Percentiles rank a stretch among this genome's conserved stretches.
Conservation (phyloP, 2,797 vertebrate genomes). For the Simalia tracyae region DNA sequence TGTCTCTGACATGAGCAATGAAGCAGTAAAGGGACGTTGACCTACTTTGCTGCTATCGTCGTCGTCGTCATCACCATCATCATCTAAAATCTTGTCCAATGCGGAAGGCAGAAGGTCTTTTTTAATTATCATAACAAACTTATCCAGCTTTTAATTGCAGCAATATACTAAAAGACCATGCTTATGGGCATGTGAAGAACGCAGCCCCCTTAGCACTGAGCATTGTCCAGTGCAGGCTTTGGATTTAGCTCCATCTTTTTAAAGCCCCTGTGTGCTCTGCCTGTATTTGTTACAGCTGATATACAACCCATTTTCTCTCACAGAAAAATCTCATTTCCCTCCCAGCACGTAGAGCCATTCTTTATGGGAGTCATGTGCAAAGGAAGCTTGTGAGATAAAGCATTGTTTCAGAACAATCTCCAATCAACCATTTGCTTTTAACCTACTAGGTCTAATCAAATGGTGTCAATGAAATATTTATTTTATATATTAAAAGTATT, state of each 20-base stretch:
- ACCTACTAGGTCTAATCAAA: not conserved
- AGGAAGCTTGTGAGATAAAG: not conserved
- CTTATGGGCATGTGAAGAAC: not conserved
- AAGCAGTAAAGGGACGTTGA: not conserved
- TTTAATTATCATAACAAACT: not conserved
- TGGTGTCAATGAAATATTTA: not conserved
- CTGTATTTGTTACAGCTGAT: not conserved
- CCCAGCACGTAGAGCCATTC: not conserved
- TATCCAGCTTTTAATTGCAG: not conserved
- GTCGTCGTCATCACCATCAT: accelerated
- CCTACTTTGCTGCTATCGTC: not conserved
- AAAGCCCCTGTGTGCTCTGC: not conserved
- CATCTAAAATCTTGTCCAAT: not conserved
- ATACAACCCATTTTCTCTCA: not conserved
- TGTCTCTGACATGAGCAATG: not conserved
- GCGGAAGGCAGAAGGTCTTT: not conserved
- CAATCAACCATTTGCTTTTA: not conserved
- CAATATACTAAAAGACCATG: not conserved
- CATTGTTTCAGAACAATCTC: not conserved
- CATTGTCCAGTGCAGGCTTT: not conserved
- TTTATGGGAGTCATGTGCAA: not conserved
- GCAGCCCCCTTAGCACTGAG: not conserved
- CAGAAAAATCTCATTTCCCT: not conserved
- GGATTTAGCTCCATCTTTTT: too few species aligned
- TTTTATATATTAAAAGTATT: not conserved